These are phyloP conservation scores for Acanthoscelides obtectus DNA, from an alignment of 2,888 invertebrate species.

Conservation along the genomic window DNA sequence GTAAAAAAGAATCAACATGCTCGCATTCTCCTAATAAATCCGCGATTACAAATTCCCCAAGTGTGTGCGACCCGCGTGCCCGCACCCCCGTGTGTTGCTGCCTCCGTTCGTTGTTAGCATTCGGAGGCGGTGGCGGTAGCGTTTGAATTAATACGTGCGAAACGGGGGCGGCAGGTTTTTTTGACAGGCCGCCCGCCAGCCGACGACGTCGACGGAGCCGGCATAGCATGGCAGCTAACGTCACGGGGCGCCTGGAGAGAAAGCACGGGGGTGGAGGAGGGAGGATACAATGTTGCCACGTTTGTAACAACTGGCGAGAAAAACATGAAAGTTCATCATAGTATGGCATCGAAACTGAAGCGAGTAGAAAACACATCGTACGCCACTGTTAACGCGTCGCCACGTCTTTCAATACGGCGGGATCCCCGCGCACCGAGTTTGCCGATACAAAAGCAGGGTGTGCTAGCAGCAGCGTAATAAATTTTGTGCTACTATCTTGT, in stretches of 20 bases:
- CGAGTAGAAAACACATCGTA: too few species aligned
- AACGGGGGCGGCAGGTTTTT: slow-evolving; percentile 44
- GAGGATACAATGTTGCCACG: slow-evolving; percentile 32
- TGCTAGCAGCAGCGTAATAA: too few species aligned
- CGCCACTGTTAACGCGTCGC: too few species aligned
- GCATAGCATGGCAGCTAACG: too few species aligned
- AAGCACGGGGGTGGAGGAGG: slow-evolving; percentile 28
- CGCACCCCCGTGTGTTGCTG: slow-evolving; percentile 10
- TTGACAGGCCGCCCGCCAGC: slow-evolving; percentile 37
- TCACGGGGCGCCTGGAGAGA: not conserved
- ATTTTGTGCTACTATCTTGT: too few species aligned
- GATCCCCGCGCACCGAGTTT: too few species aligned
- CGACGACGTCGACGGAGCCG: slow-evolving; percentile 4
- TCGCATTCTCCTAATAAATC: not conserved
- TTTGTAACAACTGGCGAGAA: too few species aligned
- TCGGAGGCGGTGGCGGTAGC: slow-evolving; percentile 40
- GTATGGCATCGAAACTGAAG: too few species aligned
- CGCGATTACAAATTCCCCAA: not conserved
- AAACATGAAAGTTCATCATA: too few species aligned
- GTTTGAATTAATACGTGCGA: slow-evolving; percentile 46
- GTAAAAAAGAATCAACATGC: not conserved
- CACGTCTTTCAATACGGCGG: too few species aligned
- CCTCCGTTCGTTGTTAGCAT: slow-evolving; percentile 39
- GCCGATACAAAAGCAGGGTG: too few species aligned
- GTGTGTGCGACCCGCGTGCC: not conserved